These are phyloP conservation scores for Anagyrus pseudococci DNA, from an alignment of 2,888 invertebrate genomes.

Conservation along the genomic window DNA sequence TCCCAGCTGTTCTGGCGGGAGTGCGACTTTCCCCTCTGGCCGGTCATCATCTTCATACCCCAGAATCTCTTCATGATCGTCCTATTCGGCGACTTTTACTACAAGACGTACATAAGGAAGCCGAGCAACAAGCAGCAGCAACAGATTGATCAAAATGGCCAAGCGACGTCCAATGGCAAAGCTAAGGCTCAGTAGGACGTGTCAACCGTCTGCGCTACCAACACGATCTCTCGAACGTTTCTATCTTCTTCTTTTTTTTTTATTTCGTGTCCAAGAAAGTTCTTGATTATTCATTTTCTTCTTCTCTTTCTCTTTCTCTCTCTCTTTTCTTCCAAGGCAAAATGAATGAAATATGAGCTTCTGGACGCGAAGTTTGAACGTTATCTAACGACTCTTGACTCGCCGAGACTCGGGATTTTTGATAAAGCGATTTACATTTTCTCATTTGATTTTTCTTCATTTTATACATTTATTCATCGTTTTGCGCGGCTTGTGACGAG, in stretches of 20 bases:
- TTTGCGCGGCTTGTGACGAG: too few relatives aligned
- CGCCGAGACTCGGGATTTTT: too few relatives aligned
- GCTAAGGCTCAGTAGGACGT: slow-evolving; percentile 36
- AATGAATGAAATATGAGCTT: not conserved
- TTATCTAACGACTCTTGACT: too few relatives aligned
- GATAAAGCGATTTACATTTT: too few relatives aligned
- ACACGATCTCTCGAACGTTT: not conserved
- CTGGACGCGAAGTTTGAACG: not conserved
- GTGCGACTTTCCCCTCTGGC: slow-evolving; percentile 69
- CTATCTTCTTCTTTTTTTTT: too few relatives aligned
- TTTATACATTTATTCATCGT: too few relatives aligned
- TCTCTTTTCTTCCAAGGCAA: too few relatives aligned
- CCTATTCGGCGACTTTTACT: slow-evolving; percentile 74
- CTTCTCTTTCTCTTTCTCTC: too few relatives aligned
- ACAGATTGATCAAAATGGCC: slow-evolving; percentile 36
- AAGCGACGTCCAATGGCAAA: slow-evolving; percentile 42
- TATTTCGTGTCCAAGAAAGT: not conserved
- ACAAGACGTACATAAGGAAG: slow-evolving; percentile 66
- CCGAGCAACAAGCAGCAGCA: slow-evolving; percentile 35
- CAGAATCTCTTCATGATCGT: slow-evolving; percentile 73
- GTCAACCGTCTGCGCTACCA: not conserved
- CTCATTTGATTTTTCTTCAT: too few relatives aligned
- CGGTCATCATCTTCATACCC: slow-evolving; percentile 66
- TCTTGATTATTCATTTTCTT: not conserved
- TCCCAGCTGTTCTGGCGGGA: slow-evolving; percentile 61